Percentiles rank a stretch among this genome's conserved stretches.
Evolutionary conservation across 2,113 vertebrate species (phyloP).

Genomic region (Pionites leucogaster): DNA sequence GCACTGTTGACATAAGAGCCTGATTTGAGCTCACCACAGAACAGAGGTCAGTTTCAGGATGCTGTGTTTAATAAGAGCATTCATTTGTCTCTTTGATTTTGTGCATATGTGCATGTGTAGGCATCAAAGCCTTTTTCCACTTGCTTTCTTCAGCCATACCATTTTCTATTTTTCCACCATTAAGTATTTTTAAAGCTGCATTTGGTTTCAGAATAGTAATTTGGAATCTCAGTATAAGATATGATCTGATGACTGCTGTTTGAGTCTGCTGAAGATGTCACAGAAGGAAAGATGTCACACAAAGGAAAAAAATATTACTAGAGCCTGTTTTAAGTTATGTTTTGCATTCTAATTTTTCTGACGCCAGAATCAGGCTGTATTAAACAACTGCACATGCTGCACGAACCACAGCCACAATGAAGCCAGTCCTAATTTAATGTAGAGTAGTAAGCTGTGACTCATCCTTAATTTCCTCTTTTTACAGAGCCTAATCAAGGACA

Average conservation of each 20-base stretch:
- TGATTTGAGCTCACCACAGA: not conserved
- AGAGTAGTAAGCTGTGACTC: conserved; percentile 30
- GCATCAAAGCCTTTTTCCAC: not conserved
- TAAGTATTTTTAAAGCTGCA: not conserved
- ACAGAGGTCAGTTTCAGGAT: not conserved
- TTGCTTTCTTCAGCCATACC: not conserved
- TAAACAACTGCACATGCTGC: not conserved
- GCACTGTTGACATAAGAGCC: not conserved
- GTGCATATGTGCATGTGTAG: not conserved
- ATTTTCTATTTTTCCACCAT: not conserved
- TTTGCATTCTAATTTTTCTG: conserved; percentile 13
- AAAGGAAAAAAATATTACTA: not conserved
- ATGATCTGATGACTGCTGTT: not conserved
- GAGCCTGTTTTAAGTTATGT: not conserved
- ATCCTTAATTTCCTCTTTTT: conserved; percentile 21
- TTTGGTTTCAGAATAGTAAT: not conserved
- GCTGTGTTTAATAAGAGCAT: not conserved
- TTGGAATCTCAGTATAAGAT: not conserved
- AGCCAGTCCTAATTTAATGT: not conserved
- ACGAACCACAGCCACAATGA: not conserved
- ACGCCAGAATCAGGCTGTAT: not conserved
- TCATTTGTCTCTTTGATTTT: not conserved
- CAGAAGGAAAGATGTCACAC: not conserved
- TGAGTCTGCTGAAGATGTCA: not conserved
- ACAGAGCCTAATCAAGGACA: not conserved